phyloP scores from a whole-genome alignment of 2,797 vertebrate species.

The Crenichthys baileyi region DNA sequence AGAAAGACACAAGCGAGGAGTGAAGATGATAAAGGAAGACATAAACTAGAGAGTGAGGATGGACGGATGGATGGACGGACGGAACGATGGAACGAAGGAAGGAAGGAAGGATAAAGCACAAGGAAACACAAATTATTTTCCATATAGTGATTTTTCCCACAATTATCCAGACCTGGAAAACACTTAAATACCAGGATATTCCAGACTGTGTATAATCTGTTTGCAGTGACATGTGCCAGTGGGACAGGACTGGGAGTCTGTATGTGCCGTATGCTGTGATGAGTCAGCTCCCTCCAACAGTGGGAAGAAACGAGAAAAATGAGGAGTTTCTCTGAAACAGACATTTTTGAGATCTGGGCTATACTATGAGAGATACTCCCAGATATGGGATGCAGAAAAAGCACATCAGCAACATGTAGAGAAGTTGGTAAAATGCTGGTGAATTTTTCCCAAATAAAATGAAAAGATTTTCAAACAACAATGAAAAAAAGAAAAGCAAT shows the following conservation, averaged over 20 bases:
- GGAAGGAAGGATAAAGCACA: too few relatives aligned
- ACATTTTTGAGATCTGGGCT: background rate
- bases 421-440: background rate
- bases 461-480: background rate
- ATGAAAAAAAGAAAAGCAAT: slow-evolving; percentile 6
- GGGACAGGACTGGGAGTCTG: background rate
- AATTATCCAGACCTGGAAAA: background rate
- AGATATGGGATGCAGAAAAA: background rate
- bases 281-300: background rate
- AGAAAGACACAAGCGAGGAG: too few relatives aligned
- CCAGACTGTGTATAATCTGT: background rate
- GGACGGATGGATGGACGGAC: too few relatives aligned
- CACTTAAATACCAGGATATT: background rate
- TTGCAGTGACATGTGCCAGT: background rate
- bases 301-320: background rate
- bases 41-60: too few relatives aligned
- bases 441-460: slow-evolving; percentile 1
- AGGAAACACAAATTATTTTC: background rate
- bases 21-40: too few relatives aligned
- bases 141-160: background rate
- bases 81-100: too few relatives aligned
- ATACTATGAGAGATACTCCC: background rate
- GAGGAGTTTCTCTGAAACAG: background rate
- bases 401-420: slow-evolving; percentile 45
- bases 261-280: background rate